Base-by-base conservation (phyloP, 2,888 invertebrate genomes). In the Ferdinandea cuprea region DNA sequence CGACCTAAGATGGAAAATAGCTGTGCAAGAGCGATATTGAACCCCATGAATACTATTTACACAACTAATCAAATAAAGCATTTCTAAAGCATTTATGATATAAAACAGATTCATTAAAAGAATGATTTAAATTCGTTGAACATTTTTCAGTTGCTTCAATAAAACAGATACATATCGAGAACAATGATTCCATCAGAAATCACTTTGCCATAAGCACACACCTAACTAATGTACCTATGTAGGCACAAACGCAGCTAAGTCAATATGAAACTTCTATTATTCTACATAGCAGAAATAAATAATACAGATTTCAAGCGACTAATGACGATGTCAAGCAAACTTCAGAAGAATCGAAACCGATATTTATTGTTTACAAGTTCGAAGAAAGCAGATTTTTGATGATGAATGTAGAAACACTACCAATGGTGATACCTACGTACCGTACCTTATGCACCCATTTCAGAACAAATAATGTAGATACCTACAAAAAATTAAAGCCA, bases 151-250 rank as follows among this genome's bases (percentile, higher is more conserved):
- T 37, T 30, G 21, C 8, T 13, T 32, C 40, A 71, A 56, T 56
- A 77, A 19, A 40, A 40, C 28, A 30, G 40, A 50, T 59, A 40
- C 46, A 46, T 21, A 37, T 11, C 35, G 1, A 25, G 17, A 54
- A 58, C 46, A 58, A 69, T 54, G 44, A 61, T 50, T 77, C 37
- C 44, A 69, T 54, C 69, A 56, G 42, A 78, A 78, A 78, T 78
- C 77, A 78, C 50, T 42, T 58, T 30, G 32, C 21, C 44, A 65
- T 15, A 50, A 25, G 13, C 61, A 28, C 5, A 56, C 48, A 56
- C 25, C 48, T 46, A 52, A 54, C 13, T 7, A 7, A 13, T 40
- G 15, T n/a, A 13, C 13, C 1, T 37, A 54, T 19, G 28, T 28
- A 17, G 42, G 25, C 42, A 13, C 25, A 71, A 63, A 71, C 11